Percentiles rank a stretch among this genome's conserved stretches.
Conservation (phyloP, 2,888 invertebrate genomes). For the Phaedon cochleariae region DNA sequence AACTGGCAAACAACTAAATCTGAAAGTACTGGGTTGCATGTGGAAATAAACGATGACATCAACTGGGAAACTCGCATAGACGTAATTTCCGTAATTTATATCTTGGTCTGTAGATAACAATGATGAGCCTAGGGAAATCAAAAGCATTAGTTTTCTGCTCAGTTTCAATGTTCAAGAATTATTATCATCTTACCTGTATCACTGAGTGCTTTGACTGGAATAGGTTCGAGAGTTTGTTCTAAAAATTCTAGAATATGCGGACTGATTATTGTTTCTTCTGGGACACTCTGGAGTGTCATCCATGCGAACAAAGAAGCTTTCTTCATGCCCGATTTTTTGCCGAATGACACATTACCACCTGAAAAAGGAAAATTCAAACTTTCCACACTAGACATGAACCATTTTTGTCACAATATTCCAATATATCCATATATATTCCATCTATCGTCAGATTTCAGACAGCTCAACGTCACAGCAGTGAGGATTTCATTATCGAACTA, state of each 20-base stretch:
- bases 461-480: too few species aligned
- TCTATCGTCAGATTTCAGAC: not conserved
- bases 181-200: constrained; percentile 39
- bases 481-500: too few species aligned
- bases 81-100: constrained; percentile 78
- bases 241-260: constrained; percentile 97
- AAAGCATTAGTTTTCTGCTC: too few species aligned
- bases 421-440: not conserved
- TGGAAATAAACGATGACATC: constrained; percentile 99
- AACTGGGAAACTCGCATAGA: constrained; percentile 95
- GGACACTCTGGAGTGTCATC: constrained; percentile 96
- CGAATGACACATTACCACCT: constrained; percentile 22
- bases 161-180: too few species aligned
- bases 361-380: constrained; percentile 1
- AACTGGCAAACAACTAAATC: constrained; percentile 95
- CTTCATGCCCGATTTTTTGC: constrained; percentile 69
- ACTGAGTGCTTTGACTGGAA: constrained; percentile 68
- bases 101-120: constrained; percentile 63
- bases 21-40: constrained; percentile 96
- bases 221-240: constrained; percentile 96
- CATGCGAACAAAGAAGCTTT: constrained; percentile 92
- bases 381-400: too few species aligned
- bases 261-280: constrained; percentile 96
- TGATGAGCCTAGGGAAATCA: constrained; percentile 45
- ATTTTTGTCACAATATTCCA: too few species aligned